Evolutionary conservation across 2,797 vertebrate species (phyloP), one percentile per base, ranked within the genome.

Genomic region (Sebastes reedi): DNA sequence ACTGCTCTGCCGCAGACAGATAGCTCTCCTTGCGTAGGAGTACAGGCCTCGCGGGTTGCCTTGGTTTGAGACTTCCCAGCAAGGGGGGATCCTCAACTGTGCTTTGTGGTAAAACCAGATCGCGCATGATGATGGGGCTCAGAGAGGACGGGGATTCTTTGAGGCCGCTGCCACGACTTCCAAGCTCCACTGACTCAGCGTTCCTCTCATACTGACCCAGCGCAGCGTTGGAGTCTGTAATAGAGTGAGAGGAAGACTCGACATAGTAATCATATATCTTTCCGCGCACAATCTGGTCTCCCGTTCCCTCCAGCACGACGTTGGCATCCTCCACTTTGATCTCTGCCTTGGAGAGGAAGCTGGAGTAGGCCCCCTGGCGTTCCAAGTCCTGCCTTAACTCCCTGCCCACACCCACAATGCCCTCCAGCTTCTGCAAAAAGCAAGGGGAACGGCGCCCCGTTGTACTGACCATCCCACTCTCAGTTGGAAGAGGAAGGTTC

Each of bases 201-300:
- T 56, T 86, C 34, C 67, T 87, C 72, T 89, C 79, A 66, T 84
- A 75, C 29, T 88, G 91, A 72, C 78, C 66, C 12, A 39, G 64
- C 67, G 42, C 34, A 4, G 54, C n/a, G 39, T 87, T 94, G 13
- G 80, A 82, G 71, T 93, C 91, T 1, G 80, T 94, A 64, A 95
- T 36, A 0, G 95, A 96, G 39, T 94, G 95, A 2, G 97, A 98
- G 8, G 87, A 90, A 0, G 97, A 97, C 80, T 97, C 95, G 5
- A 97, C 88, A 0, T 92, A 97, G 85, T 97, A 98, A 58, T 98
- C 95, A 0, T 99, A 99, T 81, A 98, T 96, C 83, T 97, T 99
- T 46, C 97, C 95, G 25, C 87, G 93, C 59, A 97, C 93, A 72
- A 94, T 75, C 71, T 80, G 65, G 64, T 93, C 88, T 69, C 88